A percentile compares a stretch with the other conserved stretches of the same genome.
These are phyloP conservation scores for Balanococcus diminutus DNA, from an alignment of 2,888 invertebrate species.

Conservation along the genomic window DNA sequence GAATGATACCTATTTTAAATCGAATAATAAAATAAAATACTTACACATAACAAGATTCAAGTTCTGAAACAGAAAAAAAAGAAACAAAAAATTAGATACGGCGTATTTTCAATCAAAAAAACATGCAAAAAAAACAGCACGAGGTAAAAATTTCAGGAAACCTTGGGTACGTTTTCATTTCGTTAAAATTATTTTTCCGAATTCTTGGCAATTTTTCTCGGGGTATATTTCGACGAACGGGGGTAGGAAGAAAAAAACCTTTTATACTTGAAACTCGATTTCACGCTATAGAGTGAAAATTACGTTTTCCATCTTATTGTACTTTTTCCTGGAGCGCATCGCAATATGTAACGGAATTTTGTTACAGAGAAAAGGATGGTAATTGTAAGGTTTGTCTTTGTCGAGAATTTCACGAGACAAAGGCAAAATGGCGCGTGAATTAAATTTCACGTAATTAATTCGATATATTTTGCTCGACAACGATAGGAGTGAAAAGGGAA, in stretches of 20 bases:
- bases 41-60: slow-evolving; percentile 52
- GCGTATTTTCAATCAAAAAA: not conserved
- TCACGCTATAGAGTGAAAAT: not conserved
- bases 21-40: not conserved
- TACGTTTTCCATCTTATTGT: not conserved
- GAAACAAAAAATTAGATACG: not conserved
- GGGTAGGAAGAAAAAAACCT: too few relatives aligned
- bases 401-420: not conserved
- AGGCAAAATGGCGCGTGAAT: not conserved
- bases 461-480: not conserved
- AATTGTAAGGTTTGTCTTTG: not conserved
- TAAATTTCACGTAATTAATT: not conserved
- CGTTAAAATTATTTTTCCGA: not conserved
- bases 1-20: not conserved
- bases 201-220: not conserved
- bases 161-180: not conserved
- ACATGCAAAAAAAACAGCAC: not conserved
- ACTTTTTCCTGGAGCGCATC: not conserved
- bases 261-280: not conserved
- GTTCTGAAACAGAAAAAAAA: slow-evolving; percentile 49
- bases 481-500: too few relatives aligned
- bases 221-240: not conserved
- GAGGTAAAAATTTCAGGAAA: not conserved
- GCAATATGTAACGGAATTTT: not conserved
- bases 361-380: not conserved